These are phyloP conservation scores for Papilio elwesi DNA, from an alignment of 2,888 invertebrate genomes.

Conservation along the genomic window DNA sequence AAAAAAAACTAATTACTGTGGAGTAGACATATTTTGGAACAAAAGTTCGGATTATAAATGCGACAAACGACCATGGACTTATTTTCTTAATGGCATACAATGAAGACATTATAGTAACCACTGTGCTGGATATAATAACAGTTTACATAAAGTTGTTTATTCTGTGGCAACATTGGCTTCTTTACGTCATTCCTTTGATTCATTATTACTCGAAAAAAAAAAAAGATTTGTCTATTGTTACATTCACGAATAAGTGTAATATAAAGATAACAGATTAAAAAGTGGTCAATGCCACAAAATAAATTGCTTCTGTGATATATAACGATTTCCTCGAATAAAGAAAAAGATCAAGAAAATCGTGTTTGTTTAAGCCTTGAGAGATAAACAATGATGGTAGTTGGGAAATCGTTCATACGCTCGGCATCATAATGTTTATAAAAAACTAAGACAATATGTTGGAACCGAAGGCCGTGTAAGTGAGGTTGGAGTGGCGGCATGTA, in stretches of 20 bases:
- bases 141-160: conserved; percentile 16
- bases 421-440: conserved; percentile 54
- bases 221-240: conserved; percentile 36
- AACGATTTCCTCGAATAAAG: conserved; percentile 35
- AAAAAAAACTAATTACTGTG: conserved; percentile 8
- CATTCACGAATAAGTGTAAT: conserved; percentile 36
- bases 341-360: conserved; percentile 44
- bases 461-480: conserved; percentile 57
- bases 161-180: conserved; percentile 20
- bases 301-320: conserved; percentile 38
- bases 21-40: conserved; percentile 11
- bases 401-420: conserved; percentile 62
- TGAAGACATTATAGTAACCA: conserved; percentile 33
- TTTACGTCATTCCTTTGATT: conserved; percentile 36
- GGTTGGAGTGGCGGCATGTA: conserved; percentile 28
- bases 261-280: conserved; percentile 41
- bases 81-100: conserved; percentile 31
- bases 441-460: conserved; percentile 58
- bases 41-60: conserved; percentile 21
- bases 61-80: conserved; percentile 34
- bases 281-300: conserved; percentile 43
- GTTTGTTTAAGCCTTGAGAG: conserved; percentile 47
- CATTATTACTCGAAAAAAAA: background rate
- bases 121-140: conserved; percentile 27
- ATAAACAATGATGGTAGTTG: conserved; percentile 50